Evolutionary conservation across 2,797 vertebrate species (phyloP).

Genomic region (Rhinoraja longicauda): DNA sequence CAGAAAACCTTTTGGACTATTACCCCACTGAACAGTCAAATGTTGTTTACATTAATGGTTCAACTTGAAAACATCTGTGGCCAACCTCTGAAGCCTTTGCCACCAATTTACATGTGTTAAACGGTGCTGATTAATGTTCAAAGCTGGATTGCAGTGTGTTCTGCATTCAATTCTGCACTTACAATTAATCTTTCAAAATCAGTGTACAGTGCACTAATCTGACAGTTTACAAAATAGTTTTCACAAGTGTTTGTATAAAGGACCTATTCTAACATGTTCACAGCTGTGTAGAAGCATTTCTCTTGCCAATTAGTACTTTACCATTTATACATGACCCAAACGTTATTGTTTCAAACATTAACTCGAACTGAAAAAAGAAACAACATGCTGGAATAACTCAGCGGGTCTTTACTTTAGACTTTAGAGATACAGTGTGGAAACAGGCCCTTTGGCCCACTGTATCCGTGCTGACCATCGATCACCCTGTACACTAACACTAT

Average conservation of each 20-base stretch:
- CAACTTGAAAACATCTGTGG: neutral
- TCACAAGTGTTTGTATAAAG: neutral
- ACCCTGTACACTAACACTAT: too few species aligned
- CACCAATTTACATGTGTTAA: too few species aligned
- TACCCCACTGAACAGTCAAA: neutral
- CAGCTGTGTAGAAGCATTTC: neutral
- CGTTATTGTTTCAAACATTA: neutral
- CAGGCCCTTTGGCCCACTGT: too few species aligned
- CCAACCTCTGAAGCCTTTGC: neutral
- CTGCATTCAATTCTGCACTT: neutral
- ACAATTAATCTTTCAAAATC: slow-evolving; percentile 1
- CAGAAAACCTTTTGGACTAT: neutral
- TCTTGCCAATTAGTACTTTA: neutral
- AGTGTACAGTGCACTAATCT: neutral
- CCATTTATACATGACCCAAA: neutral
- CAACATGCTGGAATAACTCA: too few species aligned
- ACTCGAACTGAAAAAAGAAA: too few species aligned
- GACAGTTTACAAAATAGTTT: neutral
- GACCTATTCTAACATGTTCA: neutral
- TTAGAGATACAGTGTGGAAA: too few species aligned
- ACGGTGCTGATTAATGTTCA: neutral
- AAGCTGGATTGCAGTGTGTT: neutral
- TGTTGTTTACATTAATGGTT: neutral
- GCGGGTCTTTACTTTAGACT: too few species aligned
- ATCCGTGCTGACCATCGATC: too few species aligned